Percentiles rank a stretch among this genome's conserved stretches.
Evolutionary conservation across 2,113 vertebrate genomes (phyloP).

Genomic region (Brachypodius melanocephalos): DNA sequence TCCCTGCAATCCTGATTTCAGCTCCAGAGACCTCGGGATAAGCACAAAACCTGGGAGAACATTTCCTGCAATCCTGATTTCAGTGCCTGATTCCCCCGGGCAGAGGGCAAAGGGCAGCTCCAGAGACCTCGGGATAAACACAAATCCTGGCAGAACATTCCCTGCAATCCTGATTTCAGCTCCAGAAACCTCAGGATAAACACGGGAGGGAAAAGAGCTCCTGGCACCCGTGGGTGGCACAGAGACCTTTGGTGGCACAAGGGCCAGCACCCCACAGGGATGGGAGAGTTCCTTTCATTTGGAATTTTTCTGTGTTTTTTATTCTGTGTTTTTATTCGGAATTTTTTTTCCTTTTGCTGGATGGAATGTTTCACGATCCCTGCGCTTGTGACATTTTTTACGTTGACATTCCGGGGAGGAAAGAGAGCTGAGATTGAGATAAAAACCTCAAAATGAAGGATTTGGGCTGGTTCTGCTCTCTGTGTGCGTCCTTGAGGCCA

Average conservation of each 20-base stretch:
- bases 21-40: too few relatives aligned
- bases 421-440: neutral
- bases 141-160: neutral
- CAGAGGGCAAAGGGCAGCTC: too few relatives aligned
- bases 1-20: too few relatives aligned
- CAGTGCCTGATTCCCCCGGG: too few relatives aligned
- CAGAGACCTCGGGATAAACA: neutral
- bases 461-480: neutral
- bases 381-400: accelerated
- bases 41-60: too few relatives aligned
- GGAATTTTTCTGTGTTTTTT: accelerated
- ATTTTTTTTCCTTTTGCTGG: neutral
- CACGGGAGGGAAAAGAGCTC: neutral
- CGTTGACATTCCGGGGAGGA: accelerated
- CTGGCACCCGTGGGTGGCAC: neutral
- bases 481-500: accelerated
- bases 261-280: neutral
- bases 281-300: neutral
- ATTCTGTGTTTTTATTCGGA: too few relatives aligned
- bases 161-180: neutral
- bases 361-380: neutral
- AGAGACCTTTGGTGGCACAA: neutral
- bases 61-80: too few relatives aligned
- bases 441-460: neutral
- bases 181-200: too few relatives aligned